Conservation (phyloP, 2,888 invertebrate species). For the Amiota communis region DNA sequence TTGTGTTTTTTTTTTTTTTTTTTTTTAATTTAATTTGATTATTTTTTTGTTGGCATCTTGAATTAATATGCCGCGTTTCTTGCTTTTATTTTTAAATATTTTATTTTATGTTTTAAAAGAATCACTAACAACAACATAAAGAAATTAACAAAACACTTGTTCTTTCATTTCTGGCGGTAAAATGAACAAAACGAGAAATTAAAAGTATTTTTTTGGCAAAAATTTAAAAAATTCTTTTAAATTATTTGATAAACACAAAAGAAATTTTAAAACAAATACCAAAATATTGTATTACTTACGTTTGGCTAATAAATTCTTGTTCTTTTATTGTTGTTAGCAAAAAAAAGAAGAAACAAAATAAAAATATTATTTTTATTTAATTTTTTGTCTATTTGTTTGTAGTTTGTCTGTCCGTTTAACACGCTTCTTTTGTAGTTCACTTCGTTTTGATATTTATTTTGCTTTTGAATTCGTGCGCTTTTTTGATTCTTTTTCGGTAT, state of each 20-base stretch:
- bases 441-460: conserved; percentile 18
- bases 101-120: no score
- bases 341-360: no score
- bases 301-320: background rate
- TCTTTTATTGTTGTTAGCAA: conserved; percentile 1
- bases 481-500: conserved; percentile 42
- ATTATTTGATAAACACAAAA: no score
- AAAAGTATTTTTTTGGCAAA: no score
- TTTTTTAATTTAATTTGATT: conserved; percentile 9
- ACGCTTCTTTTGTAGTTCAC: background rate
- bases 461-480: background rate
- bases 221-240: no score
- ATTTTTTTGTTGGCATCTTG: no score
- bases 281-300: background rate
- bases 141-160: no score
- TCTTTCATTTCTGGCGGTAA: no score
- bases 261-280: background rate
- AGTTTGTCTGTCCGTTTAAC: conserved; percentile 21
- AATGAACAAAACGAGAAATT: background rate
- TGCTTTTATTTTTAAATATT: no score
- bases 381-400: background rate
- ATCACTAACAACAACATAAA: no score
- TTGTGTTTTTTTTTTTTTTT: conserved; percentile 27
- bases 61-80: no score
- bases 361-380: background rate